Evolutionary conservation across 2,113 vertebrate genomes (phyloP), one percentile per base, ranked within the genome.

Genomic region (Hymenochirus boettgeri): DNA sequence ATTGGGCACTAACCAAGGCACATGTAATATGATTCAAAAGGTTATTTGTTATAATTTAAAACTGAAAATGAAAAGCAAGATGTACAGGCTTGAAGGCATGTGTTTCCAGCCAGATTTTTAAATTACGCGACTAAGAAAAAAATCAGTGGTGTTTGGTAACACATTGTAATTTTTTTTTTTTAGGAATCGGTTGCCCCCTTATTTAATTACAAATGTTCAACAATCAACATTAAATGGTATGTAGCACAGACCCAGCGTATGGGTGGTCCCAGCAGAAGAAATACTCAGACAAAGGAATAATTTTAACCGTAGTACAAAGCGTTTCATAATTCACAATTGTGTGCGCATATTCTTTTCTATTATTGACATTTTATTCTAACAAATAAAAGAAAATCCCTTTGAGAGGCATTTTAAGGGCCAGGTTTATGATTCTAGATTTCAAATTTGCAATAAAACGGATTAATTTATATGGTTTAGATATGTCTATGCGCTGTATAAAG

Each of bases 391-490:
- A 69, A 69, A 59, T 60, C 65, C 47, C 48, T 31, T 42, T 39
- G 47, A 46, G 57, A 60, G 56, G 53, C 29, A 37, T 39, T 23
- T 59, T 31, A 37, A 59, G 22, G 23, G 58, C 57, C 53, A 25
- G 57, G 47, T 60, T 66, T 69, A 60, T 53, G 56, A 53, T 48
- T 45, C 35, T 3, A 52, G 56, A 69, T 53, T 69, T 69, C 22
- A 69, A 60, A 48, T 53, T 60, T 45, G 46, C 35, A 60, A 69
- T 69, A 69, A 69, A 69, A 60, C 31, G 35, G 65, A 60, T 69
- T 69, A 69, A 53, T 60, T 69, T 69, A 53, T 69, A 60, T 60
- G 65, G 45, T 35, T 60, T 31, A 53, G 47, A 69, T 45, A 52
- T 59, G 24, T 53, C 35, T 59, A 52, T 46, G 29, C 56, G 54